Conservation (phyloP, 2,113 vertebrate species). For the Syngnathus scovelli region DNA sequence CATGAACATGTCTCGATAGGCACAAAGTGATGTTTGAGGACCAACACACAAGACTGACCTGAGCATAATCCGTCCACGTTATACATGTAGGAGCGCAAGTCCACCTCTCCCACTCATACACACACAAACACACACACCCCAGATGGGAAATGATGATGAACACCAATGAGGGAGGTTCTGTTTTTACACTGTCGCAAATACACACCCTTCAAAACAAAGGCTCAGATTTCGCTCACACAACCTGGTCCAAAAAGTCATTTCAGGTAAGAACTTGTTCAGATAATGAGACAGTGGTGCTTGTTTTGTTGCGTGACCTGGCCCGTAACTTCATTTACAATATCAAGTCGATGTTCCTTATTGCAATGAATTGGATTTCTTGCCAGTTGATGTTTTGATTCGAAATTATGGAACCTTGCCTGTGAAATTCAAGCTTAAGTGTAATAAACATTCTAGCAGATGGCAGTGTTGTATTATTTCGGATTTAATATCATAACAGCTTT, state of each 20-base stretch:
- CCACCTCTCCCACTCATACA: not conserved
- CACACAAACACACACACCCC: not conserved
- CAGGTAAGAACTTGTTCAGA: not conserved
- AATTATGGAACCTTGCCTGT: too few species aligned
- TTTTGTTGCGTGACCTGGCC: not conserved
- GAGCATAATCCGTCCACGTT: constrained; percentile 5
- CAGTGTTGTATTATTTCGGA: too few species aligned
- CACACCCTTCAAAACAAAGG: constrained; percentile 32
- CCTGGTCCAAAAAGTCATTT: not conserved
- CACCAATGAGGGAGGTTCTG: constrained; percentile 10
- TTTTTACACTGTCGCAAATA: constrained; percentile 19
- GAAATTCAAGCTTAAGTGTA: too few species aligned
- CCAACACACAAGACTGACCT: too few species aligned
- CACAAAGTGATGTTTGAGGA: too few species aligned
- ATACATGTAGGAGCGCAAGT: not conserved
- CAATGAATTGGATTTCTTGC: not conserved
- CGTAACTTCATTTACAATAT: not conserved
- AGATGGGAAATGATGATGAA: constrained; percentile 33
- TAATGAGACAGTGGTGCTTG: not conserved
- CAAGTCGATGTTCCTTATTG: not conserved
- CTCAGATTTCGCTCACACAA: not conserved
- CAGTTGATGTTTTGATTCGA: too few species aligned
- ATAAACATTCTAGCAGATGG: too few species aligned
- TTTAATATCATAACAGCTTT: too few species aligned
- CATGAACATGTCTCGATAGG: too few species aligned